A percentile compares a stretch with the other conserved stretches of the same genome.
Conservation (phyloP, 2,888 invertebrate genomes). For the Panzeria rudis region DNA sequence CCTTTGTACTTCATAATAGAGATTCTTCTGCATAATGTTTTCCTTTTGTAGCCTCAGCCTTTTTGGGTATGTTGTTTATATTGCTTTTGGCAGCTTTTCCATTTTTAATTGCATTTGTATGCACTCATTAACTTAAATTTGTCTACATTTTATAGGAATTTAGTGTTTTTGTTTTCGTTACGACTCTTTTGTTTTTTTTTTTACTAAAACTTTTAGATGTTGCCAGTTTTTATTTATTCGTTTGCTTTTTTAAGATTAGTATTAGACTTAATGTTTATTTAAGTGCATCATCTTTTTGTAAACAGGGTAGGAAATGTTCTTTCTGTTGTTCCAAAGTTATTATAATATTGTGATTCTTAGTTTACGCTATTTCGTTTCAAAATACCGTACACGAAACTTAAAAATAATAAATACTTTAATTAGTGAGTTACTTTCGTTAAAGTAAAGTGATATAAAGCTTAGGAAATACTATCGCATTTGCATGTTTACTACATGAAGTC, state of each 20-base stretch:
- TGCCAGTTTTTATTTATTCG: not conserved
- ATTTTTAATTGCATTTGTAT: constrained; percentile 79
- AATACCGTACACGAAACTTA: not conserved
- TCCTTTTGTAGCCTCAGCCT: constrained; percentile 74
- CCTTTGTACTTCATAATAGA: constrained; percentile 39
- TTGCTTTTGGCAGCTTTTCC: constrained; percentile 78
- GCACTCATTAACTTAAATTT: constrained; percentile 80
- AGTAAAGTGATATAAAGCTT: too few species aligned
- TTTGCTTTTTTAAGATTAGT: not conserved
- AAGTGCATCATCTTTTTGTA: constrained; percentile 43
- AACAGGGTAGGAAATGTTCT: constrained; percentile 33
- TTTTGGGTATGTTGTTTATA: constrained; percentile 25
- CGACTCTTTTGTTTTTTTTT: not conserved
- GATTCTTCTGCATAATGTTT: constrained; percentile 65
- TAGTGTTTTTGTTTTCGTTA: constrained; percentile 27
- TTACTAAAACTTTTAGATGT: constrained; percentile 5
- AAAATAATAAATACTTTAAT: not conserved
- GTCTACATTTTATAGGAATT: constrained; percentile 53
- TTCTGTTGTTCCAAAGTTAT: constrained; percentile 41
- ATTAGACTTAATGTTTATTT: constrained; percentile 53
- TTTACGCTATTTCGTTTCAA: not conserved
- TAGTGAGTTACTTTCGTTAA: not conserved
- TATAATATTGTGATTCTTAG: constrained; percentile 41
- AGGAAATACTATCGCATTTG: not conserved
- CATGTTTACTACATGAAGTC: not conserved